Conservation (phyloP, 2,797 vertebrate genomes). For the Peromyscus attwateri region DNA sequence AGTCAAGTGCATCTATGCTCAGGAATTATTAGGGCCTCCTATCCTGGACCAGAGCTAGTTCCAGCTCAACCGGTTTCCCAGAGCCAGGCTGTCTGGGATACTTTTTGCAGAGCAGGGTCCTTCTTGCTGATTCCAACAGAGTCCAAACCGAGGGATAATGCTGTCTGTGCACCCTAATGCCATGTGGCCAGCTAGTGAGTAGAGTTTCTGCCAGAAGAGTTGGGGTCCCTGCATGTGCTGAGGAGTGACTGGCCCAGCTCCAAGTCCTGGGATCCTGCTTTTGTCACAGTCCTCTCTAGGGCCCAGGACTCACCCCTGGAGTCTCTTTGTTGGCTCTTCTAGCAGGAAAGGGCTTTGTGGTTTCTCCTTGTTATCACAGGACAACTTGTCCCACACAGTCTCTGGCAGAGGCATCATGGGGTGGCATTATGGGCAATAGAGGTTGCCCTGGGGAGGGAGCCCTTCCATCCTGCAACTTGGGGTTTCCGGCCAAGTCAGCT, state of each 20-base stretch:
- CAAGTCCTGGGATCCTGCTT: neutral
- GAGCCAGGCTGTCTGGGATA: neutral
- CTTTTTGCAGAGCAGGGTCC: neutral
- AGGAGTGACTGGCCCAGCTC: neutral
- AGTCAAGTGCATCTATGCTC: accelerated
- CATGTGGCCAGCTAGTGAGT: neutral
- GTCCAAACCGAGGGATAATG: neutral
- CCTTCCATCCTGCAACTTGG: neutral
- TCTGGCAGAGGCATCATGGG: neutral
- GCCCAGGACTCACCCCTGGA: neutral
- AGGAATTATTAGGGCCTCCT: neutral
- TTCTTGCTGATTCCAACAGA: neutral
- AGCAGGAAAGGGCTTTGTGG: slow-evolving; percentile 11
- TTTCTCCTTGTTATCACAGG: neutral
- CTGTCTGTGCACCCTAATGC: neutral
- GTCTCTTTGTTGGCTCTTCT: neutral
- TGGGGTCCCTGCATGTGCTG: neutral
- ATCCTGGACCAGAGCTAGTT: neutral
- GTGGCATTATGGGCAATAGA: neutral
- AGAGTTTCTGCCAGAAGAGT: neutral
- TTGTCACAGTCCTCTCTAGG: neutral
- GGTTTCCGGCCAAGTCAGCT: neutral
- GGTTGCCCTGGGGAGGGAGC: neutral
- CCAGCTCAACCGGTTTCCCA: no score
- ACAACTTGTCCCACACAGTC: neutral